These are phyloP conservation scores for Brachionus koreanus DNA, from an alignment of 1,140 invertebrate genomes.

Conservation along the genomic window DNA sequence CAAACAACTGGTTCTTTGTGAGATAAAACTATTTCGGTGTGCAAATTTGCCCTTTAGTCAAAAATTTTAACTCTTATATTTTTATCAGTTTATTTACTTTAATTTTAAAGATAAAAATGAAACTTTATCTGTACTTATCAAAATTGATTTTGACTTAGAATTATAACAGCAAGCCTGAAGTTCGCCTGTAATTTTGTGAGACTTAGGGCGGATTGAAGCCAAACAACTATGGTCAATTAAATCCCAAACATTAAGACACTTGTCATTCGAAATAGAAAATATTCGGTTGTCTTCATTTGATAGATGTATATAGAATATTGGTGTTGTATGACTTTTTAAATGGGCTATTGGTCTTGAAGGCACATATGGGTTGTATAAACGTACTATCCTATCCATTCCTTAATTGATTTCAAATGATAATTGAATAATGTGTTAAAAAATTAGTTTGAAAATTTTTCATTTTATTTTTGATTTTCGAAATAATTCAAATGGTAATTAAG, in stretches of 20 bases:
- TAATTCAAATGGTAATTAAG: no score
- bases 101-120: conserved; percentile 52
- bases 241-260: conserved; percentile 54
- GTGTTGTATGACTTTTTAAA: conserved; percentile 57
- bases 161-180: conserved; percentile 57
- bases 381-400: conserved; percentile 58
- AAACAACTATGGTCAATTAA: conserved; percentile 57
- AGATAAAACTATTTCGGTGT: conserved; percentile 55
- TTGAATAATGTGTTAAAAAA: no score
- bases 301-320: conserved; percentile 56
- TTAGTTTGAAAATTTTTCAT: no score
- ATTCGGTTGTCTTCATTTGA: conserved; percentile 57
- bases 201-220: conserved; percentile 55
- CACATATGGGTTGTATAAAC: conserved; percentile 59
- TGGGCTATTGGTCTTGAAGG: conserved; percentile 56
- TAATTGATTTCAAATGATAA: conserved; percentile 22
- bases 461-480: no score
- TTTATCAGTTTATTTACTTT: conserved; percentile 47
- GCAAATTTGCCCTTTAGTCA: conserved; percentile 50
- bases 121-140: conserved; percentile 56
- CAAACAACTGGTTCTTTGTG: conserved; percentile 58
- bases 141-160: conserved; percentile 52
- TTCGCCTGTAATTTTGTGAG: conserved; percentile 57
- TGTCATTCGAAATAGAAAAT: conserved; percentile 58
- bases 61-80: background rate